Evolutionary conservation across 2,113 vertebrate species (phyloP), one percentile per base, ranked within the genome.

Genomic region (Cygnus buccinator): DNA sequence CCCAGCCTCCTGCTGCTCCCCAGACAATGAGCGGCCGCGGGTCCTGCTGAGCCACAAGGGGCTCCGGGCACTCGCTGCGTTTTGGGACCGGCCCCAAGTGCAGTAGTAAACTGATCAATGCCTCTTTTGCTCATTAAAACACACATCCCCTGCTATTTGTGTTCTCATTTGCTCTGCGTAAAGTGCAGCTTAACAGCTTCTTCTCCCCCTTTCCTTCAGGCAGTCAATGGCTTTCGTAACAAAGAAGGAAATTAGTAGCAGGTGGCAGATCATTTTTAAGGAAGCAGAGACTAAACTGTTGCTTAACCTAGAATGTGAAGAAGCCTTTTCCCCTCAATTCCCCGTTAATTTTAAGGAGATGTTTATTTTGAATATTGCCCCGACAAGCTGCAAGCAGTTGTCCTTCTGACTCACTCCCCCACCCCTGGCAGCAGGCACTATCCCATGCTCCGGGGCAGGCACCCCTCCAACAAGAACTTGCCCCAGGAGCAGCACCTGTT

Each of bases 161-260:
- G 89, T 87, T 96, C 89, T 94, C 91, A 74, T 94, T 96, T 91
- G 84, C 74, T 95, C 81, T 74, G 71, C 77, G 75, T 89, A 94
- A 96, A 96, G 74, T 95, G 94, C 89, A 94, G 81, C 91, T 85
- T 94, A 96, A 93, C 93, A 89, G 93, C 87, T 93, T 79, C 85
- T 95, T 95, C 71, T 78, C 88, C 73, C 71, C 68, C 65, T 78
- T 87, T 94, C 84, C 95, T 96, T 95, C 83, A 95, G 93, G 95
- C 95, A 94, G 85, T 93, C 87, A 22, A 80, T 90, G 89, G 72
- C 87, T 97, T 96, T 94, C 0, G 2, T 88, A 93, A 91, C 89
- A 88, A 88, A 94, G 95, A 84, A 93, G 79, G 93, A 95, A 96
- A 95, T 95, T 75, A 94, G 93, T 94, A 91, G 96, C 96, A 96